Evolutionary conservation across 2,797 vertebrate species (phyloP).

Genomic region (Tokudaia muenninki): DNA sequence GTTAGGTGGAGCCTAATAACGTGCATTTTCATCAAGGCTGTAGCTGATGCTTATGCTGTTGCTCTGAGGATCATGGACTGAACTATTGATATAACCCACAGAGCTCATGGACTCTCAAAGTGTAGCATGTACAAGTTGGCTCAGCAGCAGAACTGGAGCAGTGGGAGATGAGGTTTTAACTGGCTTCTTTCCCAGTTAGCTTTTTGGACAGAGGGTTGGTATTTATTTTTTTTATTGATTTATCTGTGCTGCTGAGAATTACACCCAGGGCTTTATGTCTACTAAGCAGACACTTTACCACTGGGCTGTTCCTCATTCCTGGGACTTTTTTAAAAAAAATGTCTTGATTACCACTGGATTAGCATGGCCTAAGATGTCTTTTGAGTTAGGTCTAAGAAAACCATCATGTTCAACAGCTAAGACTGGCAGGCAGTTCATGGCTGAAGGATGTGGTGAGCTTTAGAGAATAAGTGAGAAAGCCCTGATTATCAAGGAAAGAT

Average conservation of each 20-base stretch:
- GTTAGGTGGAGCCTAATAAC: background rate
- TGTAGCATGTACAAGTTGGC: background rate
- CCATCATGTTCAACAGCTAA: background rate
- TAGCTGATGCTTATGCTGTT: conserved; percentile 4
- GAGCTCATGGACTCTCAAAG: background rate
- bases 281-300: background rate
- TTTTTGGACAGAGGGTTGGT: background rate
- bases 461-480: background rate
- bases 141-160: background rate
- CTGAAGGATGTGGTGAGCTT: background rate
- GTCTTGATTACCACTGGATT: background rate
- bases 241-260: background rate
- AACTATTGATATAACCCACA: background rate
- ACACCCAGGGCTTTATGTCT: background rate
- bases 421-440: background rate
- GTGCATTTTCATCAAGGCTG: background rate
- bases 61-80: background rate
- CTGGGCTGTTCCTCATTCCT: background rate
- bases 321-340: background rate
- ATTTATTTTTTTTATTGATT: background rate
- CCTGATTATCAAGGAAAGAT: background rate
- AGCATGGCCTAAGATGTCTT: background rate
- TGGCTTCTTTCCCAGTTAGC: conserved; percentile 6
- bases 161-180: background rate
- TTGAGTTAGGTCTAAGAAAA: background rate